phyloP scores from a whole-genome alignment of 2,888 invertebrate genomes.

The Eucera pruinosa region DNA sequence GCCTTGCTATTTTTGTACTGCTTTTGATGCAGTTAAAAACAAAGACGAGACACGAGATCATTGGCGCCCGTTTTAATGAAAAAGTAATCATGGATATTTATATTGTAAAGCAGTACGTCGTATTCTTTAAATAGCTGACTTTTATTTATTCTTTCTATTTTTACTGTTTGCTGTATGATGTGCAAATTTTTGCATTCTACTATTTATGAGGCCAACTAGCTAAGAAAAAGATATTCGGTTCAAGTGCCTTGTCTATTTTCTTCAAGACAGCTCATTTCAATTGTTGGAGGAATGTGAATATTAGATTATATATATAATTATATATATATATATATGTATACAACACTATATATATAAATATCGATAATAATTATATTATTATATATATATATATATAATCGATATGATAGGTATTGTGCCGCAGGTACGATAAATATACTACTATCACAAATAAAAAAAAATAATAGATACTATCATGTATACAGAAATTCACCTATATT shows the following conservation, averaged over 20 bases:
- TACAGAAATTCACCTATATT: conserved; percentile 82
- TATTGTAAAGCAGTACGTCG: conserved; percentile 64
- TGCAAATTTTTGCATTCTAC: conserved; percentile 73
- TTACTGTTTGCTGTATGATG: conserved; percentile 71
- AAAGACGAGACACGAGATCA: conserved; percentile 59
- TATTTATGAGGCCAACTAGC: conserved; percentile 82
- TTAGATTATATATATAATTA: conserved; percentile 72
- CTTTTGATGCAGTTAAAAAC: conserved; percentile 46
- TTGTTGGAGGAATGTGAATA: conserved; percentile 84
- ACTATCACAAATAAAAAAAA: conserved; percentile 61
- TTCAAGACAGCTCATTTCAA: conserved; percentile 84
- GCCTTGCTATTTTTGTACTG: conserved; percentile 63
- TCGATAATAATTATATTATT: conserved; percentile 70
- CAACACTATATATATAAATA: conserved; percentile 63
- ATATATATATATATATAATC: conserved; percentile 59
- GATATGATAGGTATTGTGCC: conserved; percentile 67
- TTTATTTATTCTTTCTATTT: conserved; percentile 70
- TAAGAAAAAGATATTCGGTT: conserved; percentile 82
- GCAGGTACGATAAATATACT: conserved; percentile 62
- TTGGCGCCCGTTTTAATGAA: conserved; percentile 52
- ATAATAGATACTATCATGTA: conserved; percentile 73
- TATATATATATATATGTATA: too few relatives aligned
- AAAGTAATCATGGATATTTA: conserved; percentile 59
- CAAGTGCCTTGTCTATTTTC: conserved; percentile 84
- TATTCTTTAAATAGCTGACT: conserved; percentile 68